Base-by-base conservation (phyloP, 1,140 invertebrate genomes). In the Drosophila melanica region DNA sequence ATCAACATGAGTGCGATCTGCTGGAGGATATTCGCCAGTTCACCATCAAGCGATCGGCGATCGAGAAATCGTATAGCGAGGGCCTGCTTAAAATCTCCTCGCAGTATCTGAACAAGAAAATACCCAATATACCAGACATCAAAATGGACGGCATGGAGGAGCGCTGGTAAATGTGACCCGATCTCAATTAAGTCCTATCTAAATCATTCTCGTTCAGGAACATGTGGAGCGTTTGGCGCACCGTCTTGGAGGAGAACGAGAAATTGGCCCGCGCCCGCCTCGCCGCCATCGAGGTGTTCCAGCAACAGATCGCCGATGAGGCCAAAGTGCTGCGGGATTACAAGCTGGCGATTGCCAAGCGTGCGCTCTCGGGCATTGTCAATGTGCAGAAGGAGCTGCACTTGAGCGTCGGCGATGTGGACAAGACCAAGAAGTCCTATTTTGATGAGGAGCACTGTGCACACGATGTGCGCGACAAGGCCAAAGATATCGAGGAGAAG, bases 401-500 rank as follows among this genome's bases (percentile, higher is more conserved):
- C 90, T 93, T 94, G 59, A 96, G 95, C 58, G 97, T 98, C 1
- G 94, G 95, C 80, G 98, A 99, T 75, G 95, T 99, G 75, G 98
- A 98, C 92, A 98, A 98, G 92, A 96, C 95, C 45, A 98, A 99
- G 92, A 99, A 99, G 92, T 93, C 96, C 0, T 99, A 99, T 92
- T 98, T 97, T 80, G 97, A 99, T 74, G 98, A 99, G 85, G 98
- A 99, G 91, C 97, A 98, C 78, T 95, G 97, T 33, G 97, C 98
- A 9, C 97, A 98, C 84, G 98, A 99, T 87, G 98, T 98, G 1
- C 94, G 98, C 45, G 97, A 98, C 86, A 99, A 99, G 91, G 97
- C 98, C 57, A 95, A 96, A 77, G 98, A 99, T 70, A 98, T 98
- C 68, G 98, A 99, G 92, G 98, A 99, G 93, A 99, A 98, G 96